phyloP scores from a whole-genome alignment of 2,113 vertebrate genomes.

The Nesogale talazaci region DNA sequence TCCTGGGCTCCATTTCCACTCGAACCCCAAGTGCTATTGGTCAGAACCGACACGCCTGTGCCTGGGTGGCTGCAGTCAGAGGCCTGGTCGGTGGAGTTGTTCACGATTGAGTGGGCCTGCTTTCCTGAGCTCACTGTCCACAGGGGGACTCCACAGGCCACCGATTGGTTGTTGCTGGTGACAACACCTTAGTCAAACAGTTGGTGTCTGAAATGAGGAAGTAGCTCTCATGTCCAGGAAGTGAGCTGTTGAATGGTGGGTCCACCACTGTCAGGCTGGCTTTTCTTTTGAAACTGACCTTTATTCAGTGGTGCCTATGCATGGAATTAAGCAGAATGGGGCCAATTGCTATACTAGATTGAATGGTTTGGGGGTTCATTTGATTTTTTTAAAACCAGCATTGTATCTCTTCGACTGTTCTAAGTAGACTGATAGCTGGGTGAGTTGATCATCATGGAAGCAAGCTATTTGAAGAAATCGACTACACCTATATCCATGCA shows the following conservation, averaged over 20 bases:
- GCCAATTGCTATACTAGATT: background rate
- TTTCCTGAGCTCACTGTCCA: background rate
- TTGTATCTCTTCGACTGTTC: background rate
- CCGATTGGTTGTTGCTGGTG: too few relatives aligned
- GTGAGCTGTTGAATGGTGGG: too few relatives aligned
- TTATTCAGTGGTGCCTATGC: background rate
- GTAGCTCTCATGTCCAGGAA: background rate
- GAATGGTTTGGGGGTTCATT: background rate
- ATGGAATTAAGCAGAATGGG: background rate
- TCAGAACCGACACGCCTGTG: background rate
- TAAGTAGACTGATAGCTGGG: background rate
- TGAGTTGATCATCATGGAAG: background rate
- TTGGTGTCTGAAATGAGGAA: background rate
- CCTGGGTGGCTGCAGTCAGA: accelerated
- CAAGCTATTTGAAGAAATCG: background rate
- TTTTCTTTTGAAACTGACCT: background rate
- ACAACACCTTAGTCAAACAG: background rate
- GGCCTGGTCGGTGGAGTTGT: background rate
- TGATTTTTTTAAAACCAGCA: background rate
- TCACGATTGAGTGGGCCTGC: accelerated
- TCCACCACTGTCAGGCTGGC: background rate
- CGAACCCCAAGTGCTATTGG: background rate
- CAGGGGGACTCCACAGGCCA: background rate
- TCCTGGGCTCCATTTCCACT: background rate
- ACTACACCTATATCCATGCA: background rate